Evolutionary conservation across 2,888 invertebrate species (phyloP), one percentile per base, ranked within the genome.

Genomic region (Dolomedes plantarius): DNA sequence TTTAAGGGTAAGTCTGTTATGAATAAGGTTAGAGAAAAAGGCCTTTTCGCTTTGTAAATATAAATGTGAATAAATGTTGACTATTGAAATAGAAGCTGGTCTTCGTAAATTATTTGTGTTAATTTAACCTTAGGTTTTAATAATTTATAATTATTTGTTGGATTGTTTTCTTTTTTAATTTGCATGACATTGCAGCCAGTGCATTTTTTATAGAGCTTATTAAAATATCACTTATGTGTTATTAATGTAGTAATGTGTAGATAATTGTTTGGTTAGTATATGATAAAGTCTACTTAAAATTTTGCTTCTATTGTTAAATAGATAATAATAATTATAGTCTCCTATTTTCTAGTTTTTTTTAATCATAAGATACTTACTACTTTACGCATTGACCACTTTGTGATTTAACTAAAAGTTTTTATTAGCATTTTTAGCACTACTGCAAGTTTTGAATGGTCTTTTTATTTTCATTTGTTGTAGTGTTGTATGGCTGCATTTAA

Each of bases 151-250:
- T 29, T 77, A 11, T 75, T 75, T 39, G 32, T 71, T 71, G 82
- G 82, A 82, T 75, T 82, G 82, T 82, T 82, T 65, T 29, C 11
- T 71, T 76, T 71, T 19, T 41, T 68, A 29, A 31, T 77, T 41
- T 77, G 50, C 68, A 36, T 41, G 46, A 65, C 36, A 39, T 71
- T 75, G 67, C 82, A 82, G 75, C 82, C 65, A 16, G 29, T 46
- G 27, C 28, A 75, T 23, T 76, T 82, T n/a, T 82, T 27, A 71
- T 64, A 82, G 82, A 82, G 82, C 82, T 82, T 82, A 75, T 82
- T 31, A 31, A 64, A 74, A 82, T 71, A 65, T 36, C 46, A 46
- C 27, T 23, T 36, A 39, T 75, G 56, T 82, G 41, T 56, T 41
- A 36, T 68, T n/a, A 29, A 50, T n/a, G 29, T 56, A 56, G 23